These are phyloP conservation scores for Cataglyphis cursor DNA, from an alignment of 2,888 invertebrate genomes.

Conservation along the genomic window DNA sequence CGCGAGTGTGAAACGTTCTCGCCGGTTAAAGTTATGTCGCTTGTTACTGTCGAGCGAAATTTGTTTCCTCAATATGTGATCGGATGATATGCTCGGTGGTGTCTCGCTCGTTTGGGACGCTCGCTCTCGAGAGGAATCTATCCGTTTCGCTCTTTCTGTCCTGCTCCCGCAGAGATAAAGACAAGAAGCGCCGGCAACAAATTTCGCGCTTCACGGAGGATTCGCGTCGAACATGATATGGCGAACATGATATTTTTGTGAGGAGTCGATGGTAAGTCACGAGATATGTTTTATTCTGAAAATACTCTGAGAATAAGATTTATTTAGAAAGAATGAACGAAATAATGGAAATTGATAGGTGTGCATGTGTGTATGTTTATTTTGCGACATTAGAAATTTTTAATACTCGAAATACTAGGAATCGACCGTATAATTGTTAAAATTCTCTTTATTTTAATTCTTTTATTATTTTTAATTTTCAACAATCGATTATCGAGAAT, in stretches of 20 bases:
- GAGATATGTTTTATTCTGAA: not conserved
- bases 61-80: slow-evolving; percentile 62
- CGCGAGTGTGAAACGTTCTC: slow-evolving; percentile 40
- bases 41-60: not conserved
- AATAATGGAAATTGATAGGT: not conserved
- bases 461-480: not conserved
- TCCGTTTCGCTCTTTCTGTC: not conserved
- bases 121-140: not conserved
- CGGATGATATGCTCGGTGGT: not conserved
- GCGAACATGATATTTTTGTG: slow-evolving; percentile 62
- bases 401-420: not conserved
- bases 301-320: not conserved
- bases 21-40: slow-evolving; percentile 8
- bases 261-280: slow-evolving; percentile 5
- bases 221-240: not conserved
- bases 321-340: not conserved
- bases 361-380: not conserved
- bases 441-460: not conserved
- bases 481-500: not conserved
- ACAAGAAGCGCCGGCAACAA: slow-evolving; percentile 9
- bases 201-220: slow-evolving; percentile 24
- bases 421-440: not conserved
- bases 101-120: not conserved
- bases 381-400: not conserved
- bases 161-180: not conserved